phyloP scores from a whole-genome alignment of 2,113 vertebrate species.

The Lota lota region DNA sequence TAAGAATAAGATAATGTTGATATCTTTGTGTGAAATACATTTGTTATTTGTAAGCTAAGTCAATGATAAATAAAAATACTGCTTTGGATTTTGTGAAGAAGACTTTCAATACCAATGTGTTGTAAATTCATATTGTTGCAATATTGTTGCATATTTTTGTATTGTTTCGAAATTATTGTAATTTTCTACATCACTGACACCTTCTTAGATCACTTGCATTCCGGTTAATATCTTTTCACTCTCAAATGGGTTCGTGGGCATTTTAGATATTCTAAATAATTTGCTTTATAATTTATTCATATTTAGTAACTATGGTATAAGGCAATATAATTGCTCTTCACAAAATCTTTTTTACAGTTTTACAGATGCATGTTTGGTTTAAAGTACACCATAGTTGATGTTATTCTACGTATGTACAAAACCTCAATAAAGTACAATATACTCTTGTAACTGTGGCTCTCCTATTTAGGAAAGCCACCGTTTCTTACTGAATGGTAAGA shows the following conservation, averaged over 20 bases:
- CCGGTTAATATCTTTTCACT: background rate
- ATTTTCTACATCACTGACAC: background rate
- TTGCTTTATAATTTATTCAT: too few relatives aligned
- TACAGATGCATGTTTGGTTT: background rate
- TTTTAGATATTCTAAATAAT: background rate
- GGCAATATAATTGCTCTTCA: too few relatives aligned
- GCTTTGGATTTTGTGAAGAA: background rate
- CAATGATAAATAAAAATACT: background rate
- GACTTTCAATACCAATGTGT: background rate
- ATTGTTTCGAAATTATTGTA: slow-evolving; percentile 14
- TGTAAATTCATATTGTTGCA: background rate
- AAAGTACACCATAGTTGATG: background rate
- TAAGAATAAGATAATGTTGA: background rate
- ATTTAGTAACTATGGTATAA: too few relatives aligned
- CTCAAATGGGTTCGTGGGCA: background rate
- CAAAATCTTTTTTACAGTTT: background rate
- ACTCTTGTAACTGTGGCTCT: background rate
- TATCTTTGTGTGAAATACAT: background rate
- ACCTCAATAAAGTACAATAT: slow-evolving; percentile 36
- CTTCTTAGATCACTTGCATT: background rate
- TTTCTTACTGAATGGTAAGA: too few relatives aligned
- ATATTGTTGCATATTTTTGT: slow-evolving; percentile 38
- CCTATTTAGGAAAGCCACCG: too few relatives aligned
- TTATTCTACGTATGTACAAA: slow-evolving; percentile 9
- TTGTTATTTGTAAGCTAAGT: background rate